Conservation (phyloP, 2,113 vertebrate species). For the Pomatostomus ruficeps region DNA sequence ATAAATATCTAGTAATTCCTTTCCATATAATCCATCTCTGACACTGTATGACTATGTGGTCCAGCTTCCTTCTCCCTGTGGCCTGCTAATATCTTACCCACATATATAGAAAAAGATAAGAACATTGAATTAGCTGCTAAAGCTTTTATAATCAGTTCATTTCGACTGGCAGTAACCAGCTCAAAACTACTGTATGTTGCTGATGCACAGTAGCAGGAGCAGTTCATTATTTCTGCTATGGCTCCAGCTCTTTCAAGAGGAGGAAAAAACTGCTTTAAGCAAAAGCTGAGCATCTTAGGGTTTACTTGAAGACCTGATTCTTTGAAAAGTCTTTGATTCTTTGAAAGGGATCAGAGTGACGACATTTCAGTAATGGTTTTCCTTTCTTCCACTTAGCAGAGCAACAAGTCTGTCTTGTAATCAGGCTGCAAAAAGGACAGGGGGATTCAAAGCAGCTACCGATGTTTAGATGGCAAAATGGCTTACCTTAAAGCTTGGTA, state of each 20-base stretch:
- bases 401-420: neutral
- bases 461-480: neutral
- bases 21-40: neutral
- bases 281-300: neutral
- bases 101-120: neutral
- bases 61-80: neutral
- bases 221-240: neutral
- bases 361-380: constrained; percentile 24
- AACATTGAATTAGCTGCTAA: neutral
- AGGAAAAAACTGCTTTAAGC: neutral
- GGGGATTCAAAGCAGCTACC: neutral
- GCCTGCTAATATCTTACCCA: neutral
- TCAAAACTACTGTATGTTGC: neutral
- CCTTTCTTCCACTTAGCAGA: constrained; percentile 12
- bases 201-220: neutral
- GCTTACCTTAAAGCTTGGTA: neutral
- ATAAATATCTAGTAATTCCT: neutral
- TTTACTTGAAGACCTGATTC: neutral
- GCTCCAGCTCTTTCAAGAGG: neutral
- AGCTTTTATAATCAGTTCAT: neutral
- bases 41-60: neutral
- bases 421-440: neutral
- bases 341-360: constrained; percentile 15
- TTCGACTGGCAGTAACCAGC: neutral
- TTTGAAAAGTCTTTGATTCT: constrained; percentile 30